Evolutionary conservation across 2,113 vertebrate species (phyloP), one percentile per base, ranked within the genome.

Genomic region (Manacus vitellinus): DNA sequence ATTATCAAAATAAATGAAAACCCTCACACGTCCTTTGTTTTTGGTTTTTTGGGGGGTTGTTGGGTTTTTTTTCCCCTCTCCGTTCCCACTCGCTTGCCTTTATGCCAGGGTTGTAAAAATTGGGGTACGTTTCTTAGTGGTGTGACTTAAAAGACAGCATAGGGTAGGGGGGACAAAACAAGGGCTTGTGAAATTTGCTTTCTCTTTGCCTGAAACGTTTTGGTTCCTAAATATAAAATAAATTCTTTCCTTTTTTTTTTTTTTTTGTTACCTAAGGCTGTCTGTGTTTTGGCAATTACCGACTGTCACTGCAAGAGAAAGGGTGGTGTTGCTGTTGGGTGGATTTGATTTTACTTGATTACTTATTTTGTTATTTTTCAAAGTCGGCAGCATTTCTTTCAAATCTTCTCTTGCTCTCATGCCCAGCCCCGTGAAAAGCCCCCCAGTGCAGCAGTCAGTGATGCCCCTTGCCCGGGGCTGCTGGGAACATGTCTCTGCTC

Each of bases 1-100:
- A 98, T 98, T 98, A 98, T 98, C 97, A 98, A 98, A 99, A 98
- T 98, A 98, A 98, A 98, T 98, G 97, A 98, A 98, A 98, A 97
- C 90, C 5, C 96, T 98, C 95, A 76, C 94, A 92, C 81, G 61
- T 98, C 96, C 97, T 98, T 98, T 98, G 97, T 98, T 98, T 98
- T 94, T 95, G 96, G 95, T 86, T 89, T 86, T 83, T 84, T 62
- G 3, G 37, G 31, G 86, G 70, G 37, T n/a, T 52, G 51, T 23
- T 37, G n/a, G 56, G 10, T 10, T 27, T 43, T n/a, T 78, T 68
- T 56, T 35, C 6, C 31, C 23, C 23, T 67, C 46, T 35, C 54
- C 28, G 1, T 70, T 84, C 94, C 92, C 71, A 3, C 71, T 68
- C 6, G 43, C 59, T 93, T 92, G 73, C 91, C 85, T 96, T 97